A percentile compares a stretch with the other conserved stretches of the same genome.
phyloP scores from a whole-genome alignment of 2,888 invertebrate genomes.

The Nomada goodeniana region DNA sequence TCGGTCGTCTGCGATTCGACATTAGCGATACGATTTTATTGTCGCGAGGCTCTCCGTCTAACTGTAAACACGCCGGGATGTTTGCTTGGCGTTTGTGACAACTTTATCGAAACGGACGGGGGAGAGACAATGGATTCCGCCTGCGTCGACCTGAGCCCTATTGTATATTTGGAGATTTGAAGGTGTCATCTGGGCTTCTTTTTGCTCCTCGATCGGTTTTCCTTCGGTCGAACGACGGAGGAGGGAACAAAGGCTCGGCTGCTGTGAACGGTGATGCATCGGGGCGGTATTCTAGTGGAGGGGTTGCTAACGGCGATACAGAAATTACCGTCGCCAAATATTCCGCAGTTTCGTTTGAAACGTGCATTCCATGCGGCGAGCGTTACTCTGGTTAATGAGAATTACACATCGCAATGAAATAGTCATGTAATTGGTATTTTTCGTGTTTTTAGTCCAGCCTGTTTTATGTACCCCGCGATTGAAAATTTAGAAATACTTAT shows the following conservation, averaged over 20 bases:
- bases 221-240: neutral
- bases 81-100: conserved; percentile 6
- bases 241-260: conserved; percentile 16
- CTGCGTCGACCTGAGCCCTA: neutral
- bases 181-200: neutral
- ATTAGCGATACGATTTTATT: conserved; percentile 32
- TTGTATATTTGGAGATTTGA: neutral
- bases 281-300: neutral
- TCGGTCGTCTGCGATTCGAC: neutral
- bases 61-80: conserved; percentile 27
- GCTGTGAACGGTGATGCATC: neutral
- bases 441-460: too few species aligned
- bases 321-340: too few species aligned
- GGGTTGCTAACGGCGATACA: neutral
- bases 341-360: too few species aligned
- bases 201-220: neutral
- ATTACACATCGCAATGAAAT: too few species aligned
- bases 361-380: too few species aligned
- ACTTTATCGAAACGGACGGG: conserved; percentile 29
- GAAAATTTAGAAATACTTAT: too few species aligned
- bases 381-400: too few species aligned
- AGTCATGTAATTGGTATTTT: too few species aligned
- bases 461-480: too few species aligned
- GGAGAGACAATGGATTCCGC: conserved; percentile 27
- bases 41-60: conserved; percentile 1